These are phyloP conservation scores for Campoplex capitator DNA, from an alignment of 2,888 invertebrate genomes.

Conservation along the genomic window DNA sequence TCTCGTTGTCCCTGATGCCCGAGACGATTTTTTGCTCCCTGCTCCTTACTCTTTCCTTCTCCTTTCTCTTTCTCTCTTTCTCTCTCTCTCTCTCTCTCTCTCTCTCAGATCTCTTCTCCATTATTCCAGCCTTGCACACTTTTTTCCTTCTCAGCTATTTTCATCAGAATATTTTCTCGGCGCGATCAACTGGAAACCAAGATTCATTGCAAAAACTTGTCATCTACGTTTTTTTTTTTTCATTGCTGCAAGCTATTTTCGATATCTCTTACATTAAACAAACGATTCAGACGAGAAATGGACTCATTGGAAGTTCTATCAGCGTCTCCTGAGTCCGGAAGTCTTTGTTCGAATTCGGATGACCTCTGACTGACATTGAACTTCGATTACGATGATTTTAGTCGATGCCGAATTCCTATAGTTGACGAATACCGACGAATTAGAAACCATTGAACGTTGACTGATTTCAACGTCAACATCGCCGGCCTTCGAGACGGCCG, in stretches of 20 bases:
- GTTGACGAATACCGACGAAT: neutral
- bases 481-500: neutral
- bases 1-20: conserved; percentile 54
- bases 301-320: neutral
- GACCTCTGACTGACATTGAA: neutral
- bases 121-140: conserved; percentile 31
- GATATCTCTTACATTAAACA: neutral
- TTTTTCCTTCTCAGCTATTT: conserved; percentile 22
- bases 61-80: conserved; percentile 17
- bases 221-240: neutral
- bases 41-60: conserved; percentile 12
- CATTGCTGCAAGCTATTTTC: neutral
- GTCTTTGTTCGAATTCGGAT: neutral
- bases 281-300: neutral
- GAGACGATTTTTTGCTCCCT: conserved; percentile 57
- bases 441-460: neutral
- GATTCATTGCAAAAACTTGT: conserved; percentile 24
- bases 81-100: conserved; percentile 7
- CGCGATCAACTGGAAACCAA: conserved; percentile 26
- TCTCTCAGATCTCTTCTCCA: conserved; percentile 2
- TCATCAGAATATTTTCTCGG: conserved; percentile 41
- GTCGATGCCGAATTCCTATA: neutral
- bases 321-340: neutral
- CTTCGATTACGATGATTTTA: neutral
- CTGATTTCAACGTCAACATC: neutral